Base-by-base conservation (phyloP, 2,797 vertebrate genomes). In the Garrulus glandarius region DNA sequence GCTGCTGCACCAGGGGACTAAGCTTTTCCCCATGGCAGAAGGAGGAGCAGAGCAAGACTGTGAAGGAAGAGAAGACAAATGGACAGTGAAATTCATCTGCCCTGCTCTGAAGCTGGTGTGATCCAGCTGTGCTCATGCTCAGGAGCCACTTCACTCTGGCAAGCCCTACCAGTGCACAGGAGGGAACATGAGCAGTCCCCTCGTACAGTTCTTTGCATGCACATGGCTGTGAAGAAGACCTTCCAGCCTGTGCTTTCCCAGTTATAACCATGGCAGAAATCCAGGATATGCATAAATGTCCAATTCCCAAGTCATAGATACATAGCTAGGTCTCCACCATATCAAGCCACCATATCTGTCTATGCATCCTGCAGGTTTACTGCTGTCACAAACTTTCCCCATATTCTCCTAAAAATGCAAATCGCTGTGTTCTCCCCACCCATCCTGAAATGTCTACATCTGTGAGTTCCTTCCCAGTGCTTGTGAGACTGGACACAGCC, bases 141-240 rank as follows among this genome's bases (percentile, higher is more conserved):
- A 0, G 57, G 26, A 65, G 15, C 50, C 32, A 8, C 36, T 81
- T 75, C 47, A 5, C 29, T 57, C 55, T 39, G 50, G 17, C 23
- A 60, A 64, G 21, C 21, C 52, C 47, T 20, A 11, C 24, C 0
- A 1, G 5, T 11, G 41, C 1, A 1, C 26, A 50, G 52, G 36
- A 67, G 11, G 5, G 34, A 87, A 21, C 64, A n/a, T 1, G 15
- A 85, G 32, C 30, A 16, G 34, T 34, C 8, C 4, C 34, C 18
- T 63, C 1, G 2, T 52, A 57, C 24, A n/a, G 41, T 39, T n/a
- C 43, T 69, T 17, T 30, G 47, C 13, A 10, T 7, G 7, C 10
- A 9, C 1, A 1, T 49, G 13, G 11, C 23, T 61, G 24, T 1
- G 1, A 61, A 64, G 1, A 61, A 60, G 34, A 70, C 15, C 32